Percentiles rank a stretch among this genome's conserved stretches.
Evolutionary conservation across 1,140 invertebrate species (phyloP).

Genomic region (Aphelinus certus): DNA sequence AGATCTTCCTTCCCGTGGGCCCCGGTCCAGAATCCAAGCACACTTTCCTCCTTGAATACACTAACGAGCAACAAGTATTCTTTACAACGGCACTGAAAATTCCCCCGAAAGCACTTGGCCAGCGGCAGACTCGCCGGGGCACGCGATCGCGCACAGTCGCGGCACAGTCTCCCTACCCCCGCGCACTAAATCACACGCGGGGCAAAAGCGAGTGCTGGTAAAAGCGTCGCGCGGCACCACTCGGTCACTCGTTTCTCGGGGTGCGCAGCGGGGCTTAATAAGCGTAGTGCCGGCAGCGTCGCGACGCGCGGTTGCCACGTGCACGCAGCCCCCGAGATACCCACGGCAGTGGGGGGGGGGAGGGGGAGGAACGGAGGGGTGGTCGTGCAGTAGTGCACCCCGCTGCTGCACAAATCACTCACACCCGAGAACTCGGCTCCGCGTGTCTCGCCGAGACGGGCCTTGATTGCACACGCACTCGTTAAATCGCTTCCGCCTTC

Average conservation of each 20-base stretch:
- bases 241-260: no score
- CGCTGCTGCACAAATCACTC: background rate
- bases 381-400: no score
- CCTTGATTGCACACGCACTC: slow-evolving; percentile 2
- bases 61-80: slow-evolving; percentile 21
- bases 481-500: background rate
- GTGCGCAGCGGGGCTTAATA: no score
- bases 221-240: background rate
- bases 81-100: background rate
- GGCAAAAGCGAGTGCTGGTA: background rate
- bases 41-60: no score
- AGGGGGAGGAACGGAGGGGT: background rate
- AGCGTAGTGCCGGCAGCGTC: no score
- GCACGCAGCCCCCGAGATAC: background rate
- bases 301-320: slow-evolving; percentile 17
- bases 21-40: no score
- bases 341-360: background rate
- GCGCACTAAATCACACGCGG: no score
- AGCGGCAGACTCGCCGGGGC: no score
- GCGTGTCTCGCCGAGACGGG: background rate
- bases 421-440: background rate
- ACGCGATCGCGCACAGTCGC: no score
- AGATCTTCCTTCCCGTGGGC: no score
- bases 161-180: no score
- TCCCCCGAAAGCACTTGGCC: no score